Conservation (phyloP, 2,888 invertebrate genomes). For the Thumatha senex region DNA sequence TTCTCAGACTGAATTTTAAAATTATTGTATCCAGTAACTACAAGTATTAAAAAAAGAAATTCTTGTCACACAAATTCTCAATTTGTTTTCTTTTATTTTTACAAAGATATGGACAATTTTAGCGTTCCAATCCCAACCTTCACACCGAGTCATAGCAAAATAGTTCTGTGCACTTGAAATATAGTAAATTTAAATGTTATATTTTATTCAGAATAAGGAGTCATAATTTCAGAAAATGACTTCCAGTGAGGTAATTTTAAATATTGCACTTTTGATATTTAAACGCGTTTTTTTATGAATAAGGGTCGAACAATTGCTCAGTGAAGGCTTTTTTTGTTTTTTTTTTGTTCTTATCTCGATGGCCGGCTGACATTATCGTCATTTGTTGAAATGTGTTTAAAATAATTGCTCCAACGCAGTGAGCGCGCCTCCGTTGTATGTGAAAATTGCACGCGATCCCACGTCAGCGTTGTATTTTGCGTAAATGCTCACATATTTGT, state of each 20-base stretch:
- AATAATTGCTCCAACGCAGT: constrained; percentile 77
- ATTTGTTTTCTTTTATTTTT: too few relatives aligned
- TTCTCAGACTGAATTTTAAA: too few relatives aligned
- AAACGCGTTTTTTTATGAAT: constrained; percentile 47
- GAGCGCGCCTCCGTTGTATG: constrained; percentile 69
- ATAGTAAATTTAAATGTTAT: not conserved
- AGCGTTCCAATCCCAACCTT: too few relatives aligned
- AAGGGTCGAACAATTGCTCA: constrained; percentile 60
- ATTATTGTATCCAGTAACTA: too few relatives aligned
- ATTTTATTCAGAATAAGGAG: constrained; percentile 1
- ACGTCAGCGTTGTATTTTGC: constrained; percentile 57
- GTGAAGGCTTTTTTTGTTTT: constrained; percentile 49
- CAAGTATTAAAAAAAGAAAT: too few relatives aligned
- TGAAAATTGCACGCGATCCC: constrained; percentile 78
- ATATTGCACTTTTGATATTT: constrained; percentile 26
- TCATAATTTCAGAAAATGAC: constrained; percentile 7
- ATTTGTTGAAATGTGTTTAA: constrained; percentile 83
- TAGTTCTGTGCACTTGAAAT: not conserved
- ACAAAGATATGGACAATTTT: too few relatives aligned
- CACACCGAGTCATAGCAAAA: not conserved
- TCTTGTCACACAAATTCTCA: too few relatives aligned
- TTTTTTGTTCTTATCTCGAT: constrained; percentile 65
- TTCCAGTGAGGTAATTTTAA: constrained; percentile 14
- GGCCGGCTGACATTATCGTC: constrained; percentile 76
- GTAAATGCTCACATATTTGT: constrained; percentile 82